phyloP scores from a whole-genome alignment of 2,888 invertebrate species.

The Drosophila koepferae region DNA sequence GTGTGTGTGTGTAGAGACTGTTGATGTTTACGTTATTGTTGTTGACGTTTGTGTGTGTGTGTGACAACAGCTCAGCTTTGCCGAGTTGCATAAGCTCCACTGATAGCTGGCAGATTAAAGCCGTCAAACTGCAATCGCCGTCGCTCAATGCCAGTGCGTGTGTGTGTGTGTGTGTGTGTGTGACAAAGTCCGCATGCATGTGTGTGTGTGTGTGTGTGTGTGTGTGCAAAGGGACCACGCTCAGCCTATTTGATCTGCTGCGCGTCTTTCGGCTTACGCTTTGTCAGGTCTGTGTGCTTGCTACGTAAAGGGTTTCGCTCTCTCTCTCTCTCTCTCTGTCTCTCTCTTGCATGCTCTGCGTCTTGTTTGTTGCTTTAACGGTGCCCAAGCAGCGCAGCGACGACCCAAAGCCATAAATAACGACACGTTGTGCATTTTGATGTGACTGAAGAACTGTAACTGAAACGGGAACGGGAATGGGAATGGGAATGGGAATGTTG shows the following conservation, averaged over 20 bases:
- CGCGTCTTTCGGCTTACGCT: constrained; percentile 45
- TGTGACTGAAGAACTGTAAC: constrained; percentile 40
- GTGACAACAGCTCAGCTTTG: constrained; percentile 52
- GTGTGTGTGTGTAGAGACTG: background rate
- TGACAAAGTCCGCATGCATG: background rate
- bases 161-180: constrained; percentile 7
- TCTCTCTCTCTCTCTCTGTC: background rate
- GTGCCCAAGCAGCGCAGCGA: constrained; percentile 48
- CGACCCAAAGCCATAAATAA: constrained; percentile 70
- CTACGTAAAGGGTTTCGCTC: background rate
- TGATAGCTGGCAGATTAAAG: constrained; percentile 53
- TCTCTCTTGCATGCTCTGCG: background rate
- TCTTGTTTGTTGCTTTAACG: constrained; percentile 37
- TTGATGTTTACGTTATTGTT: constrained; percentile 4
- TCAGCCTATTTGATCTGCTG: constrained; percentile 40
- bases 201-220: background rate
- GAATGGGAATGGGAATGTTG: constrained; percentile 3
- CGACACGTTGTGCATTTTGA: constrained; percentile 79
- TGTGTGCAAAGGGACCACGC: constrained; percentile 1
- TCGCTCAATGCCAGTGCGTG: constrained; percentile 22
- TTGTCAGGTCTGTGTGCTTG: constrained; percentile 21
- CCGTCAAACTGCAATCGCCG: constrained; percentile 56
- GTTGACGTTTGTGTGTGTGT: constrained; percentile 29
- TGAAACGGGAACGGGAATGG: background rate
- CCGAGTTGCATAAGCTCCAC: constrained; percentile 54